phyloP scores from a whole-genome alignment of 2,113 vertebrate species.

The Xenopus borealis region DNA sequence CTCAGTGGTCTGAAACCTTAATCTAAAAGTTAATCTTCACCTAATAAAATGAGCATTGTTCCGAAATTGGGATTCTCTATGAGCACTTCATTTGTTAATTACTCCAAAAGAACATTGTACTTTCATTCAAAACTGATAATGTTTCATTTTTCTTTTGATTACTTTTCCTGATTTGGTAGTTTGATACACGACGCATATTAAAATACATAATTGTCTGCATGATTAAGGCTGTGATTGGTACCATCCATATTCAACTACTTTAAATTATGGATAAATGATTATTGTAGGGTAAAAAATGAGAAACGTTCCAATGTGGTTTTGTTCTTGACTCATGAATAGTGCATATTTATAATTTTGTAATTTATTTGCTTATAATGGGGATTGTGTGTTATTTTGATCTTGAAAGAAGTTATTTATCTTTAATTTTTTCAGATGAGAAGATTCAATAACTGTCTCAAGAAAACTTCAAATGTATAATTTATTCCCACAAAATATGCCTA shows the following conservation, averaged over 20 bases:
- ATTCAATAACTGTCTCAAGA: too few species aligned
- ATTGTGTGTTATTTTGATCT: neutral
- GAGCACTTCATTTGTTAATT: conserved; percentile 11
- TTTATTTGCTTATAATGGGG: neutral
- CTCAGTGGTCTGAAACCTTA: too few species aligned
- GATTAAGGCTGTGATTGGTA: neutral
- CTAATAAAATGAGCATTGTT: neutral
- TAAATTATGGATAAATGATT: conserved; percentile 2
- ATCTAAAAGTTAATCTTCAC: too few species aligned
- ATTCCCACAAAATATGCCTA: too few species aligned
- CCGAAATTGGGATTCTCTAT: neutral
- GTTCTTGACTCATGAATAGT: neutral
- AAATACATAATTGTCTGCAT: conserved; percentile 5
- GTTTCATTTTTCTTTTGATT: conserved; percentile 4
- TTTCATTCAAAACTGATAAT: conserved; percentile 7
- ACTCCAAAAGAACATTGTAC: neutral
- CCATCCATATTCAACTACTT: neutral
- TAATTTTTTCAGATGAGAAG: too few species aligned
- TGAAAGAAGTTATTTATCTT: neutral
- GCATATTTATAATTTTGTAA: neutral
- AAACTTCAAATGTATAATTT: too few species aligned
- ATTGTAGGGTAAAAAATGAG: neutral
- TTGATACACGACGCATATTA: neutral
- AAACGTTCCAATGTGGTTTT: neutral
- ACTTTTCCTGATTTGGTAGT: neutral